Evolutionary conservation across 2,888 invertebrate genomes (phyloP).

Genomic region (Iphiclides podalirius): DNA sequence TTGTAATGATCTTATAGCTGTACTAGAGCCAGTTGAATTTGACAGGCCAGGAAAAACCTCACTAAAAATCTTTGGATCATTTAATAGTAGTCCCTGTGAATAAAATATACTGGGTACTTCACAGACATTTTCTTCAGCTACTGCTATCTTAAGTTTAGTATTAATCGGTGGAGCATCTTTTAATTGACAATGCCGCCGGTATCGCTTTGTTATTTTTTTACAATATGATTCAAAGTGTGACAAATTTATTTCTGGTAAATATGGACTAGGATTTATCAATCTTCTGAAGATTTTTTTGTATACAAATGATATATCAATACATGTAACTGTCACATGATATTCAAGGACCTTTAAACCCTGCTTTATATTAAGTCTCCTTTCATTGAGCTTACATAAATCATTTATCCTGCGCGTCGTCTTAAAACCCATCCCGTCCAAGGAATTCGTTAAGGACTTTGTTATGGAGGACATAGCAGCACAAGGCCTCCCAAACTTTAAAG

Average conservation of each 20-base stretch:
- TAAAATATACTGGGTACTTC: slow-evolving; percentile 93
- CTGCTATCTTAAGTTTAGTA: slow-evolving; percentile 48
- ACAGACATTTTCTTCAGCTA: slow-evolving; percentile 76
- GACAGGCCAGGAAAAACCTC: slow-evolving; percentile 88
- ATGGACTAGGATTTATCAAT: slow-evolving; percentile 90
- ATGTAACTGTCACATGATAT: slow-evolving; percentile 82
- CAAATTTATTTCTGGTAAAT: slow-evolving; percentile 90
- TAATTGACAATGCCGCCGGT: slow-evolving; percentile 81
- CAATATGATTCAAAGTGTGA: slow-evolving; percentile 94
- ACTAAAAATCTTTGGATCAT: slow-evolving; percentile 89
- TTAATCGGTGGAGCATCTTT: slow-evolving; percentile 64
- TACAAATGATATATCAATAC: slow-evolving; percentile 84
- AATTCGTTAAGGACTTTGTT: too few species aligned
- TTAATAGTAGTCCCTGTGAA: slow-evolving; percentile 88
- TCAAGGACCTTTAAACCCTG: slow-evolving; percentile 95
- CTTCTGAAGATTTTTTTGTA: slow-evolving; percentile 61
- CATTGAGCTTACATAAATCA: too few species aligned
- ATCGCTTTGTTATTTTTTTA: slow-evolving; percentile 85
- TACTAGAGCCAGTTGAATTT: slow-evolving; percentile 78
- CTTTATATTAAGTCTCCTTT: slow-evolving; percentile 93
- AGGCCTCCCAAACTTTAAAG: too few species aligned
- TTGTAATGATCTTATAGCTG: slow-evolving; percentile 86
- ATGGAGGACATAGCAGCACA: too few species aligned
- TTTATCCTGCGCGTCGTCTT: too few species aligned
- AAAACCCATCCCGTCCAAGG: too few species aligned